phyloP scores from a whole-genome alignment of 2,888 invertebrate genomes.

The Pollenia amentaria region DNA sequence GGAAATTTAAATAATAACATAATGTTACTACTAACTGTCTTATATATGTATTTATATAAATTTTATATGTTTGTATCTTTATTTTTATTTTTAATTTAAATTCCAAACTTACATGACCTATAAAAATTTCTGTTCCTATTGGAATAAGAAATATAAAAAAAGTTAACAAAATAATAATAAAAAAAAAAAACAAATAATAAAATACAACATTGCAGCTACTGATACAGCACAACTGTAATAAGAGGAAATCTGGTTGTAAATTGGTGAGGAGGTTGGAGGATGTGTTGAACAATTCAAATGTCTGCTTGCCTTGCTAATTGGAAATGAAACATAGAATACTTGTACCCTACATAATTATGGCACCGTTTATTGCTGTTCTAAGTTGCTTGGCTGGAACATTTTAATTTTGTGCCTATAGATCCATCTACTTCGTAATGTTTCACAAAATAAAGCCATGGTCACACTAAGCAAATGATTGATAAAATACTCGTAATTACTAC shows the following conservation, averaged over 20 bases:
- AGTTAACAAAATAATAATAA: constrained; percentile 25
- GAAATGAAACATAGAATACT: constrained; percentile 38
- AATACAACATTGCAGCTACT: constrained; percentile 31
- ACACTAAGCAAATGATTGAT: too few relatives aligned
- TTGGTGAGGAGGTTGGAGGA: not conserved
- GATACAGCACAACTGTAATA: constrained; percentile 24
- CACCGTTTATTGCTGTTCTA: not conserved
- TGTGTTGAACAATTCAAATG: constrained; percentile 29
- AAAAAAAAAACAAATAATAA: constrained; percentile 30
- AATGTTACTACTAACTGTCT: not conserved
- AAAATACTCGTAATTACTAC: too few relatives aligned
- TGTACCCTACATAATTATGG: constrained; percentile 17
- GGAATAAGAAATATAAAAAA: constrained; percentile 37
- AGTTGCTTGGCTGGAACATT: too few relatives aligned
- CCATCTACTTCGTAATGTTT: too few relatives aligned
- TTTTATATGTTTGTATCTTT: constrained; percentile 4
- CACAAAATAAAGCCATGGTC: too few relatives aligned
- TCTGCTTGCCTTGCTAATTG: constrained; percentile 65
- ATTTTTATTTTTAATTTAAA: constrained; percentile 48
- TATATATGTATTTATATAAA: constrained; percentile 26
- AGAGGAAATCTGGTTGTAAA: constrained; percentile 16
- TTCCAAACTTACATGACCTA: constrained; percentile 56
- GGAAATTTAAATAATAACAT: not conserved
- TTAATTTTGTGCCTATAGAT: too few relatives aligned
- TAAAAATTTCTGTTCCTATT: constrained; percentile 56